Percentiles rank a stretch among this genome's conserved stretches.
Conservation (phyloP, 2,888 invertebrate genomes). For the Ptychoptera albimana region DNA sequence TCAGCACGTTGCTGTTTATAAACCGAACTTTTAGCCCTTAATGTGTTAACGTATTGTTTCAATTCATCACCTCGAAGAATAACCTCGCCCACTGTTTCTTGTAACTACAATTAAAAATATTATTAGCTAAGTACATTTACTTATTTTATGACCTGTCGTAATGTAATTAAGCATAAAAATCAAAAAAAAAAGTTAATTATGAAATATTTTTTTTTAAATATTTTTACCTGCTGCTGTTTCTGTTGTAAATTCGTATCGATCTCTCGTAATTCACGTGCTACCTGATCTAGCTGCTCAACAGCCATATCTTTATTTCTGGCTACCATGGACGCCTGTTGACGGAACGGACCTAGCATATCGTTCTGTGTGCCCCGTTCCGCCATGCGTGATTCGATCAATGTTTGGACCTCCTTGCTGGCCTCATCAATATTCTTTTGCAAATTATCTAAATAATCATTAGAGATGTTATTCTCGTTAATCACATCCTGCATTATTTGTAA, state of each 20-base stretch:
- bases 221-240: slow-evolving; percentile 34
- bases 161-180: too few relatives aligned
- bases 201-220: too few relatives aligned
- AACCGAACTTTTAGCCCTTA: slow-evolving; percentile 62
- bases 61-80: slow-evolving; percentile 67
- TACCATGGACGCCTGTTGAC: slow-evolving; percentile 71
- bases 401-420: slow-evolving; percentile 46
- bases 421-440: slow-evolving; percentile 43
- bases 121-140: too few relatives aligned
- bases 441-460: slow-evolving; percentile 45
- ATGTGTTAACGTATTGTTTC: slow-evolving; percentile 66
- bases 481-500: slow-evolving; percentile 53
- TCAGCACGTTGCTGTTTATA: slow-evolving; percentile 70
- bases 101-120: slow-evolving; percentile 20
- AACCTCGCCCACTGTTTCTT: slow-evolving; percentile 44
- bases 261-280: slow-evolving; percentile 42
- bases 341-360: slow-evolving; percentile 66
- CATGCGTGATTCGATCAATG: slow-evolving; percentile 53
- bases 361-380: slow-evolving; percentile 43
- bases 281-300: slow-evolving; percentile 50
- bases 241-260: slow-evolving; percentile 45
- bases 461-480: slow-evolving; percentile 45
- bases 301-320: slow-evolving; percentile 63
- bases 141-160: too few relatives aligned
- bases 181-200: too few relatives aligned